Conservation (phyloP, 2,113 vertebrate species). For the Strix aluco region DNA sequence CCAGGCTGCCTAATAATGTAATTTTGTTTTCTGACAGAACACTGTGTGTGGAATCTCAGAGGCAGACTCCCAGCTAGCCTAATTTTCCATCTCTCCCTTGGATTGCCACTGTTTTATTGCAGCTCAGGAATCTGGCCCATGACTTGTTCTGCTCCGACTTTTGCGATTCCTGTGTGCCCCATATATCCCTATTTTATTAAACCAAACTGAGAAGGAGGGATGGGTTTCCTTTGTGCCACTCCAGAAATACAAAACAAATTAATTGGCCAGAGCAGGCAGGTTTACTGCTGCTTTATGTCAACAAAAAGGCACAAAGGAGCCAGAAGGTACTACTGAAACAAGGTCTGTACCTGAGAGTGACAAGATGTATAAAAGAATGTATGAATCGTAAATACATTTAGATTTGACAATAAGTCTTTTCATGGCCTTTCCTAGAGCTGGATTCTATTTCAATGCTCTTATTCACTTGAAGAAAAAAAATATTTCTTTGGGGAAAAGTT, state of each 20-base stretch:
- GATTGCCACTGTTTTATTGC: neutral
- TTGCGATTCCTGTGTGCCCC: neutral
- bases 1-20: neutral
- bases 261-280: slow-evolving; percentile 28
- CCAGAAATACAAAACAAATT: slow-evolving; percentile 37
- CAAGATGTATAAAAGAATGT: neutral
- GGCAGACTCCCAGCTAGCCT: neutral
- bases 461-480: neutral
- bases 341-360: neutral
- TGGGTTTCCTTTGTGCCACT: neutral
- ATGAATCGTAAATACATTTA: neutral
- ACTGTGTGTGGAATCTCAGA: neutral
- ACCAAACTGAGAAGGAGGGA: neutral
- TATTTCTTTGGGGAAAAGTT: neutral
- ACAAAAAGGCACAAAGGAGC: slow-evolving; percentile 30
- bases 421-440: neutral
- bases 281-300: slow-evolving; percentile 13
- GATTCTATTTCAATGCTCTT: neutral
- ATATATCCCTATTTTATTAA: slow-evolving; percentile 23
- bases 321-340: neutral
- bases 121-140: neutral
- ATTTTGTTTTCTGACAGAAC: neutral
- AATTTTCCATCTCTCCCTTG: neutral
- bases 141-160: neutral
- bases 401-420: neutral